phyloP scores from a whole-genome alignment of 2,888 invertebrate genomes.

The Chloromyia formosa region DNA sequence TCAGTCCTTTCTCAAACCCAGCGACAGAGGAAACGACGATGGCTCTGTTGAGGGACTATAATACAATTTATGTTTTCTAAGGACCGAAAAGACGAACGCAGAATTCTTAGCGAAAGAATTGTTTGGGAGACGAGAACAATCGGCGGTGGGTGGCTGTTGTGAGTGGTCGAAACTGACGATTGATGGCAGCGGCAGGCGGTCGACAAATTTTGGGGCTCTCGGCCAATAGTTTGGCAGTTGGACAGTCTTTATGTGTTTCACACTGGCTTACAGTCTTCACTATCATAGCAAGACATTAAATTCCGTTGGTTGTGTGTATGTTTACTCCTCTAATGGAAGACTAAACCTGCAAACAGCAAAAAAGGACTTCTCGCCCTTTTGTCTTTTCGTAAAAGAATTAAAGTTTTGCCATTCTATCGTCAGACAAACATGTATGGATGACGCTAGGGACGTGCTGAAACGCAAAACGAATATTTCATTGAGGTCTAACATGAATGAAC shows the following conservation, averaged over 20 bases:
- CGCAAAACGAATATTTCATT: slow-evolving; percentile 11
- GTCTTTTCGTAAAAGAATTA: neutral
- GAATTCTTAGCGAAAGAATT: neutral
- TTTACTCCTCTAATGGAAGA: neutral
- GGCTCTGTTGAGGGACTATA: slow-evolving; percentile 42
- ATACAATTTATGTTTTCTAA: slow-evolving; percentile 47
- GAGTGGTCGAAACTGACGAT: neutral
- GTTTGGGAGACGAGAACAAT: too few species aligned
- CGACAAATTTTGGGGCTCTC: neutral
- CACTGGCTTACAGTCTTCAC: neutral
- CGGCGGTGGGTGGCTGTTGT: neutral
- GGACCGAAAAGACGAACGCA: slow-evolving; percentile 25
- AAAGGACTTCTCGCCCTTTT: neutral
- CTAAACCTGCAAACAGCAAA: neutral
- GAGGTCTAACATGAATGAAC: slow-evolving; percentile 16
- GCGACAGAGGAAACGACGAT: neutral
- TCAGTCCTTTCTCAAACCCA: neutral
- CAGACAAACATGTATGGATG: neutral
- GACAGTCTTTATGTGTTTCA: neutral
- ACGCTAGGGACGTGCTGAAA: neutral
- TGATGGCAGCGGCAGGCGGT: slow-evolving; percentile 9
- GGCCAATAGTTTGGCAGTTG: slow-evolving; percentile 27
- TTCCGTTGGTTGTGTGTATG: neutral
- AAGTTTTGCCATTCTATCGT: slow-evolving; percentile 4
- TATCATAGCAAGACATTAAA: neutral